Evolutionary conservation across 2,113 vertebrate genomes (phyloP).

Genomic region (Philantomba maxwellii): DNA sequence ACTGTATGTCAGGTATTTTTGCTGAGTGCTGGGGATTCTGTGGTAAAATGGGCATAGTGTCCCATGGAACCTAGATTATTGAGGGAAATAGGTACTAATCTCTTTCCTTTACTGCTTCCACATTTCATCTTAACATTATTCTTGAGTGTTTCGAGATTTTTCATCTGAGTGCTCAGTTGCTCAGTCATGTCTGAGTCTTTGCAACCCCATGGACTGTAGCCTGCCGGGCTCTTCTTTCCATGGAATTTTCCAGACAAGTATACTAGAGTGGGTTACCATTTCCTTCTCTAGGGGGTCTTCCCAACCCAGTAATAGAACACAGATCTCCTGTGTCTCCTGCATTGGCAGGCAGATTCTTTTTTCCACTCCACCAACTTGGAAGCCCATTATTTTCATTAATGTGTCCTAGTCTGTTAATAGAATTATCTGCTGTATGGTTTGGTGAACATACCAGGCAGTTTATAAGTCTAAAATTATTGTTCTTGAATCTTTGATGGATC

Average conservation of each 20-base stretch:
- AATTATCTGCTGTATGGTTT: not conserved
- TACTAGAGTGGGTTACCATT: not conserved
- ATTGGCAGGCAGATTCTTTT: not conserved
- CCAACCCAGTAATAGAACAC: not conserved
- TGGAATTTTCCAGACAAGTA: not conserved
- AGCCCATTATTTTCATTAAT: not conserved
- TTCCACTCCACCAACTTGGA: not conserved
- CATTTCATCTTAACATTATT: not conserved
- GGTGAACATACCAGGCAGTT: not conserved
- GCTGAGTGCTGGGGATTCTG: not conserved
- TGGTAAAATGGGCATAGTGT: not conserved
- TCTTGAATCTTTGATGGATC: not conserved
- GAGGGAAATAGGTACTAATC: not conserved
- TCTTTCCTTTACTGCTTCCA: not conserved
- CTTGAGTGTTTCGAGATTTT: not conserved
- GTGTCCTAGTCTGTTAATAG: not conserved
- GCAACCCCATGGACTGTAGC: not conserved
- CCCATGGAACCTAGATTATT: not conserved
- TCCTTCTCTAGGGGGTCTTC: not conserved
- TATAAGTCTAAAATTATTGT: conserved; percentile 1
- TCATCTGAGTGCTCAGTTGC: not conserved
- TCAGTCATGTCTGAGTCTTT: not conserved
- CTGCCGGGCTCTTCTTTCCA: not conserved
- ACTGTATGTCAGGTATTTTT: not conserved
- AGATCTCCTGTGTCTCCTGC: not conserved